Percentiles rank a stretch among this genome's conserved stretches.
Conservation (phyloP, 37 sponge, comb jelly and placozoan species). For the Ianthella basta region DNA sequence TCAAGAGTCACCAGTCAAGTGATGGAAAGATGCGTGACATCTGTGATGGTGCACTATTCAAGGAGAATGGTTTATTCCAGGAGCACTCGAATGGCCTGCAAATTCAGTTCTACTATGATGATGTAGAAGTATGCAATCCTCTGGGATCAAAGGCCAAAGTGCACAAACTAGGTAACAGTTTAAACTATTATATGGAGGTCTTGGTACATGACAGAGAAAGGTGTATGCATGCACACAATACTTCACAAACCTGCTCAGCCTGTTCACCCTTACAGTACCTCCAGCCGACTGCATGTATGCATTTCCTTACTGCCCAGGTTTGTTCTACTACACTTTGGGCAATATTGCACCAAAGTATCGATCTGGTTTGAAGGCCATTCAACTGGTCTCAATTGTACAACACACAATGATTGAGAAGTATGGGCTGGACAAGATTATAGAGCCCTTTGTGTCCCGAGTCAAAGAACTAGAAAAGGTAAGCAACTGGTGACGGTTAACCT, state of each 20-base stretch:
- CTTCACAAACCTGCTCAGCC: too few species aligned
- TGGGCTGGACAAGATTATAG: conserved; percentile 33
- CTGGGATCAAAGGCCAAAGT: conserved; percentile 49
- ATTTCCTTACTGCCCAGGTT: conserved; percentile 23
- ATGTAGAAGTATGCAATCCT: conserved; percentile 69
- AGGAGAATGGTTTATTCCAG: conserved; percentile 34
- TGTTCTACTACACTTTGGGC: conserved; percentile 52
- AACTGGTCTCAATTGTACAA: conserved; percentile 34
- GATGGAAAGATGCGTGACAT: conserved; percentile 40
- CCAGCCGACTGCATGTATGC: too few species aligned
- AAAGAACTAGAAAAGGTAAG: conserved; percentile 42
- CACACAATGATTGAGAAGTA: conserved; percentile 26
- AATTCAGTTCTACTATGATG: conserved; percentile 68
- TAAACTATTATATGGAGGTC: too few species aligned
- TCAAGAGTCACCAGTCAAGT: not conserved
- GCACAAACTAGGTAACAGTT: conserved; percentile 65
- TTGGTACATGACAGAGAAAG: too few species aligned
- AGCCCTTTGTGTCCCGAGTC: conserved; percentile 37
- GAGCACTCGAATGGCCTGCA: conserved; percentile 35
- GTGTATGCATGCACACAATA: too few species aligned
- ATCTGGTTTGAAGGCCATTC: conserved; percentile 30
- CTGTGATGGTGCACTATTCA: conserved; percentile 56
- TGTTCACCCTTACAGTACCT: too few species aligned
- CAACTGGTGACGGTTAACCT: too few species aligned
- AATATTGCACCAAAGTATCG: conserved; percentile 44